A percentile compares a stretch with the other conserved stretches of the same genome.
Evolutionary conservation across 2,888 invertebrate genomes (phyloP).

Genomic region (Stegana nigrithorax): DNA sequence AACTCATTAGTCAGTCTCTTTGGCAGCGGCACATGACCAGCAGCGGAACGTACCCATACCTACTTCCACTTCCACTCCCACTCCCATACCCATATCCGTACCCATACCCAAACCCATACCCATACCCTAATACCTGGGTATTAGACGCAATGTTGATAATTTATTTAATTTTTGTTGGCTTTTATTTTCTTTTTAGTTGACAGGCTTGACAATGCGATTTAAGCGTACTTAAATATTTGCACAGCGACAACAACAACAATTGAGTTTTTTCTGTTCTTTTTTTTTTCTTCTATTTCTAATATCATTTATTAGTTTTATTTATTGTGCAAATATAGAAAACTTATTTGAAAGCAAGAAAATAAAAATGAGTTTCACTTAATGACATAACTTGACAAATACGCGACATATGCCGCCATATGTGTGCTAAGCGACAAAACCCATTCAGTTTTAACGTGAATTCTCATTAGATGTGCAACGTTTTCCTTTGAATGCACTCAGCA

Average conservation of each 20-base stretch:
- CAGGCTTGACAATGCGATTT: slow-evolving; percentile 50
- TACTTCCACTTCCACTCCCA: no score
- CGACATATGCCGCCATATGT: not conserved
- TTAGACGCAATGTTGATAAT: no score
- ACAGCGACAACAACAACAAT: no score
- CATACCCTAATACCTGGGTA: no score
- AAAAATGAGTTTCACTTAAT: not conserved
- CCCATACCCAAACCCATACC: no score
- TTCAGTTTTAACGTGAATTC: no score
- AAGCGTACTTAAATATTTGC: slow-evolving; percentile 51
- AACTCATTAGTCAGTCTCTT: not conserved
- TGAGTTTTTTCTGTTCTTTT: slow-evolving; percentile 42
- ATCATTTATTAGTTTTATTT: slow-evolving; percentile 14
- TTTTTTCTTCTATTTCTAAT: not conserved
- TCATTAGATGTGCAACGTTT: no score
- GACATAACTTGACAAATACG: not conserved
- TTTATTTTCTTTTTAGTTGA: slow-evolving; percentile 29
- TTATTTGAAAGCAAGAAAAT: not conserved
- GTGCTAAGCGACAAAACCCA: no score
- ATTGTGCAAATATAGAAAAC: not conserved
- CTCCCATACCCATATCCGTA: no score
- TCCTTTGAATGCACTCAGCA: no score
- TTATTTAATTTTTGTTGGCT: slow-evolving; percentile 16
- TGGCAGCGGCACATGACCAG: not conserved
- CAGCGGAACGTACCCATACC: no score